Percentiles rank a stretch among this genome's conserved stretches.
Conservation (phyloP, 2,113 vertebrate genomes). For the Haplochromis burtoni region DNA sequence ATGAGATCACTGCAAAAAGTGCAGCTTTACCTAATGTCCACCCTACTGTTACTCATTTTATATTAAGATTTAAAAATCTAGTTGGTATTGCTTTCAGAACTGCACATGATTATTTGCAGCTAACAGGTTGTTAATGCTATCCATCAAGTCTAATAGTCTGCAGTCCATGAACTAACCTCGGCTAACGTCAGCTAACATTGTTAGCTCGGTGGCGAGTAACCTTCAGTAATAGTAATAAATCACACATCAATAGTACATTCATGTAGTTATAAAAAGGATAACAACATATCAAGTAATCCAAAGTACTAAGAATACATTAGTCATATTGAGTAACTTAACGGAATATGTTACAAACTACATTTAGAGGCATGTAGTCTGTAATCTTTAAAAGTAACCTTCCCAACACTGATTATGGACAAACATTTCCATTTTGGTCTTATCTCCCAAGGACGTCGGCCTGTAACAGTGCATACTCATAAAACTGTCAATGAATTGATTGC, state of each 20-base stretch:
- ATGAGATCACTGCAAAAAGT: neutral
- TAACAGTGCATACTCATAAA: neutral
- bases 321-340: neutral
- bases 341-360: neutral
- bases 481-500: neutral
- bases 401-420: neutral
- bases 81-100: neutral
- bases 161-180: neutral
- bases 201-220: accelerated
- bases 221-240: neutral
- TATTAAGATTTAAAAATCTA: neutral
- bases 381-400: neutral
- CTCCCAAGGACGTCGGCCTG: neutral
- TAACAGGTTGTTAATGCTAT: neutral
- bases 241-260: neutral
- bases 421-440: neutral
- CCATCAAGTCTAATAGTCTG: neutral
- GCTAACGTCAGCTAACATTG: neutral
- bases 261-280: neutral
- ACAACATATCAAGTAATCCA: neutral
- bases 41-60: neutral
- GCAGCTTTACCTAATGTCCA: neutral
- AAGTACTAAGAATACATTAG: neutral
- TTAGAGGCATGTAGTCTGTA: neutral
- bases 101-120: neutral